Conservation (phyloP, 2,797 vertebrate genomes). For the Eurystomus glaucurus region DNA sequence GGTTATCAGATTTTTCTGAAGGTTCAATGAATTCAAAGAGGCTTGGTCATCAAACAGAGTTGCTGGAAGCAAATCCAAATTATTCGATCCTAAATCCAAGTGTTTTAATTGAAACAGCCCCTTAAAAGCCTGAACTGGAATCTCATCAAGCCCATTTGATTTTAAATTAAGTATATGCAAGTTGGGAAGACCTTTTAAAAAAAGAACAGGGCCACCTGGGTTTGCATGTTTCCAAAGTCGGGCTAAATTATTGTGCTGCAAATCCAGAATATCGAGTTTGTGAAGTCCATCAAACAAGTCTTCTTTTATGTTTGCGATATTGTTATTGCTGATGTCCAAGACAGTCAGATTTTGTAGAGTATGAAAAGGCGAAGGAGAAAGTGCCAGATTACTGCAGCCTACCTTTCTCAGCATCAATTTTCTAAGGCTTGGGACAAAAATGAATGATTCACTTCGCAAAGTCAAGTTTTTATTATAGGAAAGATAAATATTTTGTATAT, state of each 20-base stretch:
- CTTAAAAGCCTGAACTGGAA: conserved; percentile 86
- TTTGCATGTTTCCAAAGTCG: conserved; percentile 93
- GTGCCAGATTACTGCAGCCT: conserved; percentile 79
- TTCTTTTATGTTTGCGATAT: conserved; percentile 90
- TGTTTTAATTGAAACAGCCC: conserved; percentile 84
- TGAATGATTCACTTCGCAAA: conserved; percentile 87
- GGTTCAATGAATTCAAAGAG: conserved; percentile 83
- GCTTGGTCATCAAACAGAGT: conserved; percentile 87
- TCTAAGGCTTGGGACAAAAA: conserved; percentile 84
- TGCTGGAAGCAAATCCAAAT: conserved; percentile 87
- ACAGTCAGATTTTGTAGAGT: conserved; percentile 86
- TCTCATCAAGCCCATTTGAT: conserved; percentile 94
- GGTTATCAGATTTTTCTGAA: conserved; percentile 94
- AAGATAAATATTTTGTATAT: conserved; percentile 87
- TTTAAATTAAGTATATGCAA: conserved; percentile 87
- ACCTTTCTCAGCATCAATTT: conserved; percentile 88
- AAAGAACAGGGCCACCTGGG: conserved; percentile 90
- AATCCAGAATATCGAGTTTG: conserved; percentile 88
- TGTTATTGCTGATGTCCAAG: conserved; percentile 96
- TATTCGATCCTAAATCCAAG: conserved; percentile 88
- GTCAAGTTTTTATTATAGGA: conserved; percentile 86
- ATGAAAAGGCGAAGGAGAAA: conserved; percentile 89
- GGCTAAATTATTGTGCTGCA: conserved; percentile 97
- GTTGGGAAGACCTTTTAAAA: conserved; percentile 84
- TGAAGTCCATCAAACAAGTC: conserved; percentile 86